Conservation (phyloP, 2,113 vertebrate genomes). For the Tapirus terrestris region DNA sequence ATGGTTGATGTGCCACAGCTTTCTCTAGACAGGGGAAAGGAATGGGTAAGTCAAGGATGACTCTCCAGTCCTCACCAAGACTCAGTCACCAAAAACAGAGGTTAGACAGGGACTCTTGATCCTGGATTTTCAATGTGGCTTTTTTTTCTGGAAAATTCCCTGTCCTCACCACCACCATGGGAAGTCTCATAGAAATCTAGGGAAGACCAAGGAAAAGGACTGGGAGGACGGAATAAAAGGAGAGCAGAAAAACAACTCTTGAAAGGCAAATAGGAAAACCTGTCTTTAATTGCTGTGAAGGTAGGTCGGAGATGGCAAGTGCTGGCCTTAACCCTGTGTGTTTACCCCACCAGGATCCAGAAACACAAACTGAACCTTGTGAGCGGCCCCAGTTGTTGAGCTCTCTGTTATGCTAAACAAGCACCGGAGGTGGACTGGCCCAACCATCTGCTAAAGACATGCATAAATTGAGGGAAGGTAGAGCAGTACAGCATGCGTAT, state of each 20-base stretch:
- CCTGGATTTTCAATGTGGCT: background rate
- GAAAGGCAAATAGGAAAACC: constrained; percentile 43
- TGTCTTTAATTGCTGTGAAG: constrained; percentile 6
- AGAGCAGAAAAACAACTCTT: constrained; percentile 16
- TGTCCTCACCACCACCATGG: background rate
- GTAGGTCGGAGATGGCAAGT: constrained; percentile 30
- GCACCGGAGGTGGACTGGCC: constrained; percentile 73
- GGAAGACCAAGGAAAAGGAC: background rate
- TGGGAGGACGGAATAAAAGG: background rate
- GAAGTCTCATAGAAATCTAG: constrained; percentile 28
- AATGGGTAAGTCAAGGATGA: background rate
- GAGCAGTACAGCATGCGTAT: constrained; percentile 61
- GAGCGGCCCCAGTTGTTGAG: constrained; percentile 53
- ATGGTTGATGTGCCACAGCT: background rate
- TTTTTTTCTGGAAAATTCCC: background rate
- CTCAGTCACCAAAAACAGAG: background rate
- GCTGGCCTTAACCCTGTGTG: background rate
- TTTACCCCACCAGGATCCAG: constrained; percentile 65
- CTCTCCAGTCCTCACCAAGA: background rate
- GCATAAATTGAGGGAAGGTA: constrained; percentile 78
- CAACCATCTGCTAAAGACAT: constrained; percentile 79
- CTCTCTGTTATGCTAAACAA: constrained; percentile 81
- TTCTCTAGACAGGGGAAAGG: background rate
- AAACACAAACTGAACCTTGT: constrained; percentile 57
- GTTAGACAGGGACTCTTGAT: background rate